These are phyloP conservation scores for Chloroclysta siterata DNA, from an alignment of 2,888 invertebrate species.

Conservation along the genomic window DNA sequence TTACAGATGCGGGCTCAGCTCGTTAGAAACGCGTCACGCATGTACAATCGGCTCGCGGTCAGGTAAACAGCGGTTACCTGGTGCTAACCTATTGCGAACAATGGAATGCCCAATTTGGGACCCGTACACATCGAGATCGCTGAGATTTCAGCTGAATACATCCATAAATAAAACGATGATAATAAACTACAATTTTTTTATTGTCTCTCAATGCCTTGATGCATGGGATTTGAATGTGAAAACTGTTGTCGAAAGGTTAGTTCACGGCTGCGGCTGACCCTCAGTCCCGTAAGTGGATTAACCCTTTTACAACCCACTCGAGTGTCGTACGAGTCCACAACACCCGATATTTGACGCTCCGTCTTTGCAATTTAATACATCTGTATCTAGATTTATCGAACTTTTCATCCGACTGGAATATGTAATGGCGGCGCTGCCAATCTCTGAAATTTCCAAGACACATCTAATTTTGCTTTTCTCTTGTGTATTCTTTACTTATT, in stretches of 20 bases:
- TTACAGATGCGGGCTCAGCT: constrained; percentile 73
- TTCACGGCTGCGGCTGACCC: constrained; percentile 69
- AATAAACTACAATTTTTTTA: constrained; percentile 35
- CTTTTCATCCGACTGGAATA: constrained; percentile 20
- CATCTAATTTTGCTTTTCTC: constrained; percentile 7
- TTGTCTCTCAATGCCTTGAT: constrained; percentile 40
- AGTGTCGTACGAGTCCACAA: constrained; percentile 53
- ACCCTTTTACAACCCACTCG: constrained; percentile 71
- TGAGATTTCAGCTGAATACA: constrained; percentile 50
- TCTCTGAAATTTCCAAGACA: constrained; percentile 17
- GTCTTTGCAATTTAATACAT: constrained; percentile 32
- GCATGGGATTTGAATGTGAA: constrained; percentile 44
- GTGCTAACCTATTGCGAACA: constrained; percentile 77
- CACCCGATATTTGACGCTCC: constrained; percentile 48
- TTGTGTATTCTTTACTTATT: constrained; percentile 1
- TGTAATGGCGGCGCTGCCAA: constrained; percentile 1
- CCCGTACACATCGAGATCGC: constrained; percentile 56
- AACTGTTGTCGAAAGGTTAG: constrained; percentile 63
- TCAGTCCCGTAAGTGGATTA: constrained; percentile 74
- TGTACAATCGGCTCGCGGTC: constrained; percentile 77
- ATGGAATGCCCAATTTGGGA: constrained; percentile 79
- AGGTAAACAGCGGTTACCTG: constrained; percentile 78
- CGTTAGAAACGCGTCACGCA: constrained; percentile 85
- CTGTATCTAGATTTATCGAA: constrained; percentile 24
- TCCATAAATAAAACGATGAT: constrained; percentile 42